Evolutionary conservation across 2,797 vertebrate species (phyloP).

Genomic region (Darevskia mixta): DNA sequence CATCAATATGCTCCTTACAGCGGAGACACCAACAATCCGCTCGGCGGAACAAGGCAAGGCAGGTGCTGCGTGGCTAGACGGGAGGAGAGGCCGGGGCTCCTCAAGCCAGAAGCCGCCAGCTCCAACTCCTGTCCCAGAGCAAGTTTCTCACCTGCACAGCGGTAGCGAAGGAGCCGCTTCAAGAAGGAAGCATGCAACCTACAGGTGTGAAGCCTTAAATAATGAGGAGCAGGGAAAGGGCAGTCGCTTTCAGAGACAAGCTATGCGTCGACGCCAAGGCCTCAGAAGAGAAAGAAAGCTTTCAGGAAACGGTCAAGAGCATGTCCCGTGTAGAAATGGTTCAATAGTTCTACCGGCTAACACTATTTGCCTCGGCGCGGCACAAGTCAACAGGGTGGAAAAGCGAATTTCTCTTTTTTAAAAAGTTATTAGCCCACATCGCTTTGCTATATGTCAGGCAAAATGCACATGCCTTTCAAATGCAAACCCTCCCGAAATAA

Average conservation of each 20-base stretch:
- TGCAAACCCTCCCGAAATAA: rapidly evolving
- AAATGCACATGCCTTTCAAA: constrained; percentile 6
- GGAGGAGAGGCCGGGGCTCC: constrained; percentile 60
- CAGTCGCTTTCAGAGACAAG: constrained; percentile 67
- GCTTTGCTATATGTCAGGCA: not conserved
- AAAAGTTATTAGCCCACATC: not conserved
- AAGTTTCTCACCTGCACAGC: constrained; percentile 10
- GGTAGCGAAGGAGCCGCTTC: constrained; percentile 41
- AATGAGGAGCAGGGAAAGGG: constrained; percentile 71
- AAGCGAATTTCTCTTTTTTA: constrained; percentile 6
- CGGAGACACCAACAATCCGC: constrained; percentile 70
- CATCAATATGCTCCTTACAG: constrained; percentile 87
- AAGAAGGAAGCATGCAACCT: constrained; percentile 64
- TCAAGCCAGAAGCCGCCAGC: constrained; percentile 55
- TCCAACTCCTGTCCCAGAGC: constrained; percentile 50
- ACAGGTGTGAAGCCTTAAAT: constrained; percentile 75
- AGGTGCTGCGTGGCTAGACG: constrained; percentile 58
- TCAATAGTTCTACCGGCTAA: constrained; percentile 77
- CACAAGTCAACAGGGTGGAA: not conserved
- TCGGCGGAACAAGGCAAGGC: constrained; percentile 71
- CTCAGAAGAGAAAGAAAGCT: constrained; percentile 77
- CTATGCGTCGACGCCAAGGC: constrained; percentile 61
- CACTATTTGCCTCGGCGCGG: constrained; percentile 17
- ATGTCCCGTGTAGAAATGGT: constrained; percentile 65
- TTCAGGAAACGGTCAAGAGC: constrained; percentile 76